Evolutionary conservation across 2,888 invertebrate genomes (phyloP), one percentile per base, ranked within the genome.

Genomic region (Drosophila limbata): DNA sequence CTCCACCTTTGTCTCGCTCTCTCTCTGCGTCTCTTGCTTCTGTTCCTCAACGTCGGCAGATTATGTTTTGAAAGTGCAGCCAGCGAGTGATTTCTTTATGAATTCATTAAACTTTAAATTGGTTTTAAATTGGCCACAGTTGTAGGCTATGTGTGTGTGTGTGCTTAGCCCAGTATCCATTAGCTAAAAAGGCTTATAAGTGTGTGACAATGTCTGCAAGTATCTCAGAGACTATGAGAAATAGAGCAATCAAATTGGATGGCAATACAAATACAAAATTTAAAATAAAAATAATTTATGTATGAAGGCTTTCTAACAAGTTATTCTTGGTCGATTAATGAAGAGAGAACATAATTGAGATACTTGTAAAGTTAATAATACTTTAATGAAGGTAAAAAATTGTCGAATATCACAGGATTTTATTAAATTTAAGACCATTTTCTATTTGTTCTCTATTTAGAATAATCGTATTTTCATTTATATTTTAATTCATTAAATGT

Each of bases 91-190:
- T 84, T 88, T 88, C 88, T 85, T 89, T 85, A 89, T 85, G 89
- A 88, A 89, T 89, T 89, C 89, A 89, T 85, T 85, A 89, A 85
- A 85, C 88, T 89, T 87, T 88, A 89, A 85, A 85, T 85, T 89
- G 89, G 85, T 87, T 85, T 85, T 85, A 87, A 85, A 89, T 85
- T 89, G 89, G 84, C 88, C 83, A 73, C 70, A 69, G 69, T 79
- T 76, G 77, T 78, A 60, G 13, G 59, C 37, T 44, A 6, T 35
- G 17, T 42, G 35, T 63, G 31, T 67, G 57, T 45, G 89, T 53
- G 55, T 44, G 25, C 63, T 45, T 64, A n/a, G 37, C 37, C 37
- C 6, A 37, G 37, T n/a, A 37, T 6, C n/a, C 2, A 6, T 6
- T 5, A 6, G 5, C 0, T 37, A 13, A n/a, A n/a, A 6, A n/a